phyloP scores from a whole-genome alignment of 2,797 vertebrate species.

The Macropodus opercularis region DNA sequence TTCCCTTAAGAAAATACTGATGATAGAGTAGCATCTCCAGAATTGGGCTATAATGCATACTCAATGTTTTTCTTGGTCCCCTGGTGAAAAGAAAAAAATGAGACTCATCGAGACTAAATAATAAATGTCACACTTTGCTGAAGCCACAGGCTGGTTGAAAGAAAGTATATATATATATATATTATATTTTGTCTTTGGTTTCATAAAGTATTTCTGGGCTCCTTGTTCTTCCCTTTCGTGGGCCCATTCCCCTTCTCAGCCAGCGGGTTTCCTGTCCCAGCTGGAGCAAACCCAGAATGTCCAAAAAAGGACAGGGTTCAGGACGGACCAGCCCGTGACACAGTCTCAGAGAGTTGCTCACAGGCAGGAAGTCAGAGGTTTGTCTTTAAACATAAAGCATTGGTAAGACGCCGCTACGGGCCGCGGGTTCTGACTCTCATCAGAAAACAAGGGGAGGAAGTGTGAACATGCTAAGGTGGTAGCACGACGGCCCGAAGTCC shows the following conservation, averaged over 20 bases:
- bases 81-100: slow-evolving; percentile 37
- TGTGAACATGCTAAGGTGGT: slow-evolving; percentile 15
- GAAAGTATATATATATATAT: background rate
- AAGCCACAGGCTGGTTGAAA: slow-evolving; percentile 33
- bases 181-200: slow-evolving; percentile 31
- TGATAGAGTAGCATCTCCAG: slow-evolving; percentile 42
- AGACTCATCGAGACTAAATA: slow-evolving; percentile 46
- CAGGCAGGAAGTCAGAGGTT: slow-evolving; percentile 2
- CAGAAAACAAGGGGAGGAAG: slow-evolving; percentile 9
- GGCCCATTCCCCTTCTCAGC: slow-evolving; percentile 68
- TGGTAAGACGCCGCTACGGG: background rate
- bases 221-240: slow-evolving; percentile 54
- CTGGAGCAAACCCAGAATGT: slow-evolving; percentile 66
- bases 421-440: too few relatives aligned
- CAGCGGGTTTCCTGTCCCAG: slow-evolving; percentile 71
- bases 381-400: background rate
- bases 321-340: slow-evolving; percentile 35
- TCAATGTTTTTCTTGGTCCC: slow-evolving; percentile 22
- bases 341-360: slow-evolving; percentile 18
- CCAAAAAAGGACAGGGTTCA: slow-evolving; percentile 65
- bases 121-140: slow-evolving; percentile 48
- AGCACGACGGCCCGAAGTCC: slow-evolving; percentile 27
- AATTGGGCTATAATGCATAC: slow-evolving; percentile 34
- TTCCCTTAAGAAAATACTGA: slow-evolving; percentile 47
- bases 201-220: slow-evolving; percentile 26